Evolutionary conservation across 2,888 invertebrate species (phyloP).

Genomic region (Nomada ruficornis): DNA sequence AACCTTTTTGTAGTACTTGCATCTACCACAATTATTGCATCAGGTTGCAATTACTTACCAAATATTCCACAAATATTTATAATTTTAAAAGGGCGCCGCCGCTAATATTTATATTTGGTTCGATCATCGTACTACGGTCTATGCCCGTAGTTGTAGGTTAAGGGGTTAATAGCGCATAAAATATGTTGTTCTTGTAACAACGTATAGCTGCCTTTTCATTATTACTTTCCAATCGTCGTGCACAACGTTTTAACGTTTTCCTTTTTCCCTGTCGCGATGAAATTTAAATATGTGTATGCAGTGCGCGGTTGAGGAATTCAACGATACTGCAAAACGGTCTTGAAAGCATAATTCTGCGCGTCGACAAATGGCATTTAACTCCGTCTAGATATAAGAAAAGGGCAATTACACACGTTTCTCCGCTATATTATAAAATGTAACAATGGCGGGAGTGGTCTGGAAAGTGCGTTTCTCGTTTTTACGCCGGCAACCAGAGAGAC

Average conservation of each 20-base stretch:
- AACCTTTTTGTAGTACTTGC: too few species aligned
- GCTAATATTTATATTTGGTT: too few species aligned
- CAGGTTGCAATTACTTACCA: too few species aligned
- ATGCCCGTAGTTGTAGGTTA: too few species aligned
- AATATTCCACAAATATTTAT: too few species aligned
- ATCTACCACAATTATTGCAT: too few species aligned
- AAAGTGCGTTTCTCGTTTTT: neutral
- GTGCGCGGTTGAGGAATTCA: neutral
- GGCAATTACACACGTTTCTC: conserved; percentile 7
- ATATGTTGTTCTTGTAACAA: too few species aligned
- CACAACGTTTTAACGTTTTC: neutral
- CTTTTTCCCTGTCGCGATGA: neutral
- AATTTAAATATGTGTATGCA: neutral
- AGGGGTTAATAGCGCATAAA: too few species aligned
- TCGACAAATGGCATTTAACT: conserved; percentile 6
- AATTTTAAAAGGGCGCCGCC: too few species aligned
- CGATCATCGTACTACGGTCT: too few species aligned
- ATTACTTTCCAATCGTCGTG: too few species aligned
- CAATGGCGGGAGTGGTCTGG: neutral
- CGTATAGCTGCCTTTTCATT: too few species aligned
- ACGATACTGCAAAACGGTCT: neutral
- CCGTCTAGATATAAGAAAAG: neutral
- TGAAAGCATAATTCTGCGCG: neutral
- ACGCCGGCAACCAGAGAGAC: neutral
- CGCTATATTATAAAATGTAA: neutral